These are phyloP conservation scores for Hypsibius dujardini DNA, from an alignment of 1,140 invertebrate genomes.

Conservation along the genomic window DNA sequence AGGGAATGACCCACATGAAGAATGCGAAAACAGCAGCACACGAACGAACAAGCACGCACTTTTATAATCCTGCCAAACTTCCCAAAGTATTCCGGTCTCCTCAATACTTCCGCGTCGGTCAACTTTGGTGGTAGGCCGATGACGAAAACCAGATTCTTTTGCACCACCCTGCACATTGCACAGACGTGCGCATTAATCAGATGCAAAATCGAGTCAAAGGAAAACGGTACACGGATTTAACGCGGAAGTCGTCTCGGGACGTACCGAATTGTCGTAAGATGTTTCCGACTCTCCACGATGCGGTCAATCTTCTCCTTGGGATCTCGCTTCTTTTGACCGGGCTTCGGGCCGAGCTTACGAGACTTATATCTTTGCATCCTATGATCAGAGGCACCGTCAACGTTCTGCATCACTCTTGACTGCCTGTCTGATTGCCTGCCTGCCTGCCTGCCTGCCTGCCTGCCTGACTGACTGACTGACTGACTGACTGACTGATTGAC, in stretches of 20 bases:
- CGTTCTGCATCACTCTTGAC: too few relatives aligned
- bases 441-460: too few relatives aligned
- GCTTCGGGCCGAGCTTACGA: constrained; percentile 47
- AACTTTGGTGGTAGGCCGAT: constrained; percentile 84
- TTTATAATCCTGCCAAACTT: constrained; percentile 99
- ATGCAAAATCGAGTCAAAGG: too few relatives aligned
- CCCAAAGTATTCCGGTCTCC: constrained; percentile 96
- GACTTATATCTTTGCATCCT: constrained; percentile 51
- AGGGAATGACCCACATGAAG: neutral
- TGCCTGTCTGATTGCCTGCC: too few relatives aligned
- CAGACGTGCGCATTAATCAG: too few relatives aligned
- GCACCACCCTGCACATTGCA: constrained; percentile 56
- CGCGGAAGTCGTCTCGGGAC: constrained; percentile 9
- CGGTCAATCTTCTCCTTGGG: constrained; percentile 32
- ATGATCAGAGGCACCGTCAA: neutral
- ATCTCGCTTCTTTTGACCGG: constrained; percentile 59
- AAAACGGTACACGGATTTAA: neutral
- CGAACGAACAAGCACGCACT: constrained; percentile 47
- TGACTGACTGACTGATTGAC: too few relatives aligned
- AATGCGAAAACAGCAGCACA: neutral
- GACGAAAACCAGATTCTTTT: constrained; percentile 97
- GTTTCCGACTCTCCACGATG: constrained; percentile 65
- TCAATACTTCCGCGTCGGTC: constrained; percentile 81
- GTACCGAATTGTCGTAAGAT: constrained; percentile 70
- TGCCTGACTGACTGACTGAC: too few relatives aligned